Conservation (phyloP, 2,797 vertebrate species). For the Tokudaia tokunoshimensis region DNA sequence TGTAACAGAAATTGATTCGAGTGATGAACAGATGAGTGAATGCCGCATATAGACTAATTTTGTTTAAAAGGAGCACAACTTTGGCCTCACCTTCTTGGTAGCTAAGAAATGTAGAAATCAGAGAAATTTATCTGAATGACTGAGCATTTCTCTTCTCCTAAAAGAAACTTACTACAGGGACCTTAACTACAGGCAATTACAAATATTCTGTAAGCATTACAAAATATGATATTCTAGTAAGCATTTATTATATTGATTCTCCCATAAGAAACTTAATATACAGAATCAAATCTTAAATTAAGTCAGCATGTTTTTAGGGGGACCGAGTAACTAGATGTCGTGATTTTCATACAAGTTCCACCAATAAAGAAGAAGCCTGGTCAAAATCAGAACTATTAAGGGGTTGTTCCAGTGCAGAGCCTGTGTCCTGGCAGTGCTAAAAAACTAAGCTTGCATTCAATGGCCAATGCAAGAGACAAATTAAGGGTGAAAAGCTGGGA, state of each 20-base stretch:
- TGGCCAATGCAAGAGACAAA: neutral
- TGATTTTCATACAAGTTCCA: neutral
- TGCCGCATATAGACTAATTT: neutral
- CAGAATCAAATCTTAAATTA: constrained; percentile 39
- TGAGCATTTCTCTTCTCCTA: neutral
- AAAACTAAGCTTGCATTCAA: neutral
- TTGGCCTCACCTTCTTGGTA: neutral
- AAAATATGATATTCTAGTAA: neutral
- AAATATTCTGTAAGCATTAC: neutral
- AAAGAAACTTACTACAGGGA: constrained; percentile 2
- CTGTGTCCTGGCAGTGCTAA: neutral
- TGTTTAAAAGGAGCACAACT: neutral
- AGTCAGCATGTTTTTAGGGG: neutral
- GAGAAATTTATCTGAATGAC: constrained; percentile 17
- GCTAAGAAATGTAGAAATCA: constrained; percentile 15
- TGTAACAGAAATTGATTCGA: neutral
- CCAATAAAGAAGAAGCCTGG: neutral
- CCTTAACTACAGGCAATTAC: neutral
- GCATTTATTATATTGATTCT: constrained; percentile 3
- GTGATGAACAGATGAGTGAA: constrained; percentile 7
- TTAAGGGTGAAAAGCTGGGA: neutral
- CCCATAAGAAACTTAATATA: neutral
- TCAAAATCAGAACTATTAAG: neutral
- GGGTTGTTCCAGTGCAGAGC: neutral
- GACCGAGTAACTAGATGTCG: neutral